These are phyloP conservation scores for Cheilosia vulpina DNA, from an alignment of 2,888 invertebrate species.

Conservation along the genomic window DNA sequence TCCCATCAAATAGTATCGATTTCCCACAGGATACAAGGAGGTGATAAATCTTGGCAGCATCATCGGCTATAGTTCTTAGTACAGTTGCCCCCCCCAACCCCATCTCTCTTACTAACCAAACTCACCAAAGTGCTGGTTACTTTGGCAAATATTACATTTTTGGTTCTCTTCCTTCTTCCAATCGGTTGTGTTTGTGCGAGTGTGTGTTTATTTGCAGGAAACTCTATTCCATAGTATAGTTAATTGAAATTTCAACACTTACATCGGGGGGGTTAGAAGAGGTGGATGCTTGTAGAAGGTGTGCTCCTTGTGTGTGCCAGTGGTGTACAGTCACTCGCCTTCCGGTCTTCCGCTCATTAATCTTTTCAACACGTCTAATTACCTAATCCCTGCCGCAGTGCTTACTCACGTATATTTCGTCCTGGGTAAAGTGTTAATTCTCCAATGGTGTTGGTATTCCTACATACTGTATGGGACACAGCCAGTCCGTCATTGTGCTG, in stretches of 20 bases:
- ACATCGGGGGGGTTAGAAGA: not conserved
- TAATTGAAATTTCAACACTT: slow-evolving; percentile 71
- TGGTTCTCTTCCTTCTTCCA: slow-evolving; percentile 1
- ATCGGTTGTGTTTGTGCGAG: slow-evolving; percentile 6
- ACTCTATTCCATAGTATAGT: slow-evolving; percentile 45
- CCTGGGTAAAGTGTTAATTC: slow-evolving; percentile 52
- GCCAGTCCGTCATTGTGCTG: slow-evolving; percentile 29
- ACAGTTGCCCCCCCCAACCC: not conserved
- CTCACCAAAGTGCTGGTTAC: slow-evolving; percentile 49
- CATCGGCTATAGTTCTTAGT: slow-evolving; percentile 27
- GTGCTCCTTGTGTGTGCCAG: not conserved
- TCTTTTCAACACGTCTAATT: slow-evolving; percentile 71
- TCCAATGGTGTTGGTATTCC: slow-evolving; percentile 7
- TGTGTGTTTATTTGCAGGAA: slow-evolving; percentile 38
- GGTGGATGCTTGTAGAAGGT: not conserved
- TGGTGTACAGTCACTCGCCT: slow-evolving; percentile 7
- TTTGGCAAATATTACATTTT: slow-evolving; percentile 56
- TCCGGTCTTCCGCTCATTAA: slow-evolving; percentile 65
- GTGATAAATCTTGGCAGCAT: slow-evolving; percentile 65
- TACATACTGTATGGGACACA: not conserved
- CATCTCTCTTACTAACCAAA: slow-evolving; percentile 32
- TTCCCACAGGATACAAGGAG: slow-evolving; percentile 21
- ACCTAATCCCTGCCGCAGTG: slow-evolving; percentile 48
- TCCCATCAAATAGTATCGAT: slow-evolving; percentile 56
- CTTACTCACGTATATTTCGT: slow-evolving; percentile 31